Percentiles rank a stretch among this genome's conserved stretches.
Evolutionary conservation across 2,797 vertebrate species (phyloP).

Genomic region (Toxotes lorentzi): DNA sequence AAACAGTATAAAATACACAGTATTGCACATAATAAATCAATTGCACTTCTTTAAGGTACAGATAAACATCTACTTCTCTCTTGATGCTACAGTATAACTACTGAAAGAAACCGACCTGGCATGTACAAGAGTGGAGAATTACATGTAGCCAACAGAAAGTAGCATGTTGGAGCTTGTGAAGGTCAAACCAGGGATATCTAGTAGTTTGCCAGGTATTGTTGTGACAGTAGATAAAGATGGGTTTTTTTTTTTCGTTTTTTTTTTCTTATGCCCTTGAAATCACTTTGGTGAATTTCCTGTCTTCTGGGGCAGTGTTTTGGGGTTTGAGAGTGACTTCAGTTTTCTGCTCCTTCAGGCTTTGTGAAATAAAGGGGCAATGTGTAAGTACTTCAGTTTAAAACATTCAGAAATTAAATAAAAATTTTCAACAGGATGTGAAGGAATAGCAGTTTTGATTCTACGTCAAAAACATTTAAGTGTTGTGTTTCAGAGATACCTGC

Average conservation of each 20-base stretch:
- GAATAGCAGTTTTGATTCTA: too few relatives aligned
- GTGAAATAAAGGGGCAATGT: slow-evolving; percentile 1
- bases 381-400: too few relatives aligned
- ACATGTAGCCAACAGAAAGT: slow-evolving; percentile 69
- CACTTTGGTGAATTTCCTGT: slow-evolving; percentile 68
- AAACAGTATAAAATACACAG: slow-evolving; percentile 92
- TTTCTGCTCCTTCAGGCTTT: slow-evolving; percentile 46
- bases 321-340: slow-evolving; percentile 60
- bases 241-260: too few relatives aligned
- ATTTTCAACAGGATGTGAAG: too few relatives aligned
- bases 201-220: slow-evolving; percentile 26
- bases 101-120: slow-evolving; percentile 71
- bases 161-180: slow-evolving; percentile 59
- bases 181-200: slow-evolving; percentile 48
- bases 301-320: slow-evolving; percentile 70
- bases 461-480: too few relatives aligned
- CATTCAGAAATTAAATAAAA: too few relatives aligned
- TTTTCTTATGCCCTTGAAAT: slow-evolving; percentile 63
- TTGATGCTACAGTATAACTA: slow-evolving; percentile 84
- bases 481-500: too few relatives aligned
- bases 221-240: slow-evolving; percentile 37
- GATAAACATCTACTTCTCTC: slow-evolving; percentile 83
- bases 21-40: slow-evolving; percentile 87
- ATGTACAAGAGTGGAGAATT: slow-evolving; percentile 69
- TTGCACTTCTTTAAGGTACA: slow-evolving; percentile 89